Base-by-base conservation (phyloP, 2,888 invertebrate genomes). In the Eurois occulta region DNA sequence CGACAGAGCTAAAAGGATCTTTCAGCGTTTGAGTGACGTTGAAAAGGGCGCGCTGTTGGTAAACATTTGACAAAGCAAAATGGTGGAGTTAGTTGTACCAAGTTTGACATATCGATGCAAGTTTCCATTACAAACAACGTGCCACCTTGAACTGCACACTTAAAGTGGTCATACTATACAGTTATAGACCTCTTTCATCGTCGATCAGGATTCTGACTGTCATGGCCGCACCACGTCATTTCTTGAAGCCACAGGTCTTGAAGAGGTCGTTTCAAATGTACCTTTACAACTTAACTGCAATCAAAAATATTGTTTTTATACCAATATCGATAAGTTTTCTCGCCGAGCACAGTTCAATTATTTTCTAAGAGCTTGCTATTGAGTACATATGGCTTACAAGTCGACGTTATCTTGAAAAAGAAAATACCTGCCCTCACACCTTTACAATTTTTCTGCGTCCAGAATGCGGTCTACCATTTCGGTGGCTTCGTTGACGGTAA, bases 141-240 rank as follows among this genome's bases (percentile, higher is more conserved):
- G 28, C 13, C 13, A n/a, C 13, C 6, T 13, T n/a, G 55, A 55
- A 13, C n/a, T n/a, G n/a, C n/a, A n/a, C 55, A 55, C 55, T 1
- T 52, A 52, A 52, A 52, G 52, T 52, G 52, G n/a, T 52, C 55
- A n/a, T 48, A 48, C 48, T 24, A 48, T 48, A n/a, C 11, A n/a
- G n/a, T 55, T 13, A 8, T n/a, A 43, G 18, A 46, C 16, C 2
- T 28, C 4, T 76, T 13, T 55, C 6, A 41, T 69, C 7, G 2
- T 38, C 24, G 24, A 38, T 64, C 77, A 68, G n/a, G 48, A 52
- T 18, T 77, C 11, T 52, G 69, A 35, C 6, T 78, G 70, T 64
- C 78, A 78, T 46, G 52, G 62, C 18, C 71, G 28, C 28, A 35
- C 38, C 18, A 13, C 41, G 43, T 70, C 77, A 78, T 52, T 7